phyloP scores from a whole-genome alignment of 2,113 vertebrate genomes.

The Brachypteracias leptosomus region DNA sequence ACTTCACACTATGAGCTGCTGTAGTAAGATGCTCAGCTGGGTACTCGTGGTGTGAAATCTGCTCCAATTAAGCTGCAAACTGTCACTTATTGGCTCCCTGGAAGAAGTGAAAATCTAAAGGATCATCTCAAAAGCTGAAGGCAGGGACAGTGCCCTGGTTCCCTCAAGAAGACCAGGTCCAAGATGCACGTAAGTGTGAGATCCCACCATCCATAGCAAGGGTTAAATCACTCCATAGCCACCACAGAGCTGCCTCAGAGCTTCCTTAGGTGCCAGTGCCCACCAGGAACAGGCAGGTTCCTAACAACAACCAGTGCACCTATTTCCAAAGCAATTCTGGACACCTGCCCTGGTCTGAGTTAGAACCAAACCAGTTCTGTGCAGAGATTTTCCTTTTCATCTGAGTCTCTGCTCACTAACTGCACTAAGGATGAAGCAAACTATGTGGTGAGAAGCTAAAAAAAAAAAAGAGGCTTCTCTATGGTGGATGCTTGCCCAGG shows the following conservation, averaged over 20 bases:
- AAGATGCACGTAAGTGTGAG: not conserved
- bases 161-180: not conserved
- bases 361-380: no score
- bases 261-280: accelerated
- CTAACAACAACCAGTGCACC: not conserved
- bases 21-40: not conserved
- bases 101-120: not conserved
- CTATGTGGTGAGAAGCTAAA: not conserved
- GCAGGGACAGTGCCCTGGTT: not conserved
- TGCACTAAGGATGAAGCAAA: not conserved
- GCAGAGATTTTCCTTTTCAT: no score
- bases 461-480: not conserved
- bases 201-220: not conserved
- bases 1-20: not conserved
- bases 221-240: not conserved
- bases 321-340: not conserved
- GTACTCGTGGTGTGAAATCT: not conserved
- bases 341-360: no score
- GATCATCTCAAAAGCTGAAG: not conserved
- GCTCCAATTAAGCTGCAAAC: not conserved
- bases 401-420: no score
- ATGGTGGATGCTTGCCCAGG: not conserved
- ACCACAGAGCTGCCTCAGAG: accelerated
- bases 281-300: not conserved
- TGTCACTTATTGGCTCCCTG: not conserved